These are phyloP conservation scores for Drosophila nigromelanica DNA, from an alignment of 1,140 invertebrate species.

Conservation along the genomic window DNA sequence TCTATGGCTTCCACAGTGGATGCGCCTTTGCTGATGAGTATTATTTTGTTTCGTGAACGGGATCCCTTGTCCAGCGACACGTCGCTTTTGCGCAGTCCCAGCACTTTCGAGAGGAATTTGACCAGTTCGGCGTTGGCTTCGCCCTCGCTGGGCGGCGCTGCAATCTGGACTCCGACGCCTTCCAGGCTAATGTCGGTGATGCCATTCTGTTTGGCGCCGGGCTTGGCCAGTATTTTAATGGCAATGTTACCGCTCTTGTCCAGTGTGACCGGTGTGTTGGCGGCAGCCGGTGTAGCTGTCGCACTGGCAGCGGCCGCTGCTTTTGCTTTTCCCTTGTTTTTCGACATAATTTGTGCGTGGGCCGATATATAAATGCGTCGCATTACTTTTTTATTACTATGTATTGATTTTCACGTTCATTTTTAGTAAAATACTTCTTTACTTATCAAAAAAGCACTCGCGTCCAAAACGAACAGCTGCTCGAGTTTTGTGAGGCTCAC, in stretches of 20 bases:
- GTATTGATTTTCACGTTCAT: not conserved
- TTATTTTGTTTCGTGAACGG: constrained; percentile 81
- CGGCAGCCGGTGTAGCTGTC: constrained; percentile 26
- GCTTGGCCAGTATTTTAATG: constrained; percentile 90
- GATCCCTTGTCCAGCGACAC: constrained; percentile 86
- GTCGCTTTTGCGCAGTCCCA: constrained; percentile 89
- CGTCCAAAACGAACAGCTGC: constrained; percentile 38
- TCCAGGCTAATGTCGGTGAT: constrained; percentile 87
- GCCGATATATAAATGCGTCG: constrained; percentile 50
- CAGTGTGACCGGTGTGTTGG: constrained; percentile 84
- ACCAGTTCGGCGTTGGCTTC: constrained; percentile 91
- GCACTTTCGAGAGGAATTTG: constrained; percentile 88
- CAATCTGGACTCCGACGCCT: constrained; percentile 87
- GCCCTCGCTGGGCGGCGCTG: constrained; percentile 90
- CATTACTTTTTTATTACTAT: constrained; percentile 32
- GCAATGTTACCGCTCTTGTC: constrained; percentile 87
- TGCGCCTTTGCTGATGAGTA: constrained; percentile 76
- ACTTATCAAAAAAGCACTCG: not conserved
- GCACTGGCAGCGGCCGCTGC: constrained; percentile 9
- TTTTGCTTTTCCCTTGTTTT: constrained; percentile 71
- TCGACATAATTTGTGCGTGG: constrained; percentile 63
- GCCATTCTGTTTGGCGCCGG: constrained; percentile 89
- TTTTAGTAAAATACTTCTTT: constrained; percentile 15
- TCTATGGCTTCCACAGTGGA: constrained; percentile 60
- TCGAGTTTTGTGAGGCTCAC: not conserved